Conservation (phyloP, 2,797 vertebrate species). For the Oceanodroma leucorhoa region DNA sequence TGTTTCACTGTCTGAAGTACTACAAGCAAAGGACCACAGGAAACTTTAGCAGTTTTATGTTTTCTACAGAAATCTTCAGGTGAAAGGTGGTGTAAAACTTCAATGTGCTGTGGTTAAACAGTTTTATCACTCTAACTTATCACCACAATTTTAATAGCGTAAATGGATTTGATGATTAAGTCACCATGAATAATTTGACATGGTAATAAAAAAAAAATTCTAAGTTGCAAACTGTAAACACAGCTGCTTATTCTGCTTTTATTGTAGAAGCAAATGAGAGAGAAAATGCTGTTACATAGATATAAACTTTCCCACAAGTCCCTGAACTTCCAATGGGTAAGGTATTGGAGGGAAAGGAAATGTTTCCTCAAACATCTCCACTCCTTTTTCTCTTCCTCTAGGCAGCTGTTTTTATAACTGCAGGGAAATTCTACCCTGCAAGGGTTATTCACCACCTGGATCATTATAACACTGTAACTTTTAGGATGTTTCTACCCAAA, state of each 20-base stretch:
- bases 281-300: neutral
- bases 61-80: neutral
- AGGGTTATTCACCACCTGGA: slow-evolving; percentile 59
- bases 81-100: neutral
- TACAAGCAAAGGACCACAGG: neutral
- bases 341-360: neutral
- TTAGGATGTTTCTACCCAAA: slow-evolving; percentile 22
- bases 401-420: neutral
- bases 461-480: slow-evolving; percentile 41
- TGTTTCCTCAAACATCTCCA: neutral
- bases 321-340: neutral
- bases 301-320: neutral
- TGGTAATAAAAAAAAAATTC: neutral
- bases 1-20: neutral
- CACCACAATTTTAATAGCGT: neutral
- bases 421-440: slow-evolving; percentile 29
- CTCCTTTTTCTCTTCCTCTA: neutral
- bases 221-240: neutral
- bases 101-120: neutral
- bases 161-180: neutral
- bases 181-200: neutral
- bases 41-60: neutral
- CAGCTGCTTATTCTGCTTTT: slow-evolving; percentile 5
- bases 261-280: neutral
- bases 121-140: neutral